Conservation (phyloP, 1,140 invertebrate genomes). For the Phortica variegata region DNA sequence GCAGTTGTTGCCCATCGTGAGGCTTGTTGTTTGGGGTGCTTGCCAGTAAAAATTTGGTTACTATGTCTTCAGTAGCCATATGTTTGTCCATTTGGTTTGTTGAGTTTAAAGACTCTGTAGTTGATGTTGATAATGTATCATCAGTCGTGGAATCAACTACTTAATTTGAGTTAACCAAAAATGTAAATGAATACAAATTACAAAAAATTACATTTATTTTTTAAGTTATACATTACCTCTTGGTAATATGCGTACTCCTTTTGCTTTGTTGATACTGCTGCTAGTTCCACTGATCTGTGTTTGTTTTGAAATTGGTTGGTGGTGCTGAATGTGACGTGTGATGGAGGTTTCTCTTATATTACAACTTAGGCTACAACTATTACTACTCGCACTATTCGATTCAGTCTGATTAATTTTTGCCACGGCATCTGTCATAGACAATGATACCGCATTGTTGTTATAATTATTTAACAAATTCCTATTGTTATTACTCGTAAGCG, state of each 20-base stretch:
- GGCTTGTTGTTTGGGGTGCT: background rate
- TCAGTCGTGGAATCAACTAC: slow-evolving; percentile 21
- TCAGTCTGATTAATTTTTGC: slow-evolving; percentile 30
- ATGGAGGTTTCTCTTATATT: slow-evolving; percentile 37
- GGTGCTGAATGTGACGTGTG: no score
- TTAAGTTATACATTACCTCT: slow-evolving; percentile 16
- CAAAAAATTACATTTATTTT: background rate
- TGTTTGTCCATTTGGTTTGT: slow-evolving; percentile 15
- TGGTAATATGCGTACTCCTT: background rate
- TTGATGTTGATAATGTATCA: background rate
- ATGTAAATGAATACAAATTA: no score
- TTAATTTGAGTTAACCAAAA: background rate
- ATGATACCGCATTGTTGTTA: slow-evolving; percentile 1
- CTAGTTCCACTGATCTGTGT: slow-evolving; percentile 18
- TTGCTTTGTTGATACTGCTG: slow-evolving; percentile 9
- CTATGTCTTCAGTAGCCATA: slow-evolving; percentile 38
- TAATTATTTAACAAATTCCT: slow-evolving; percentile 3
- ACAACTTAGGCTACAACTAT: slow-evolving; percentile 49
- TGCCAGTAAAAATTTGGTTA: slow-evolving; percentile 36
- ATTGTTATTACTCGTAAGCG: slow-evolving; percentile 5
- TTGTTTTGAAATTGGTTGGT: no score
- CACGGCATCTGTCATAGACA: slow-evolving; percentile 17
- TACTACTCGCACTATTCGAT: slow-evolving; percentile 51
- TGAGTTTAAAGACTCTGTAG: background rate
- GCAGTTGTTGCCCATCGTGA: slow-evolving; percentile 27